Conservation (phyloP, 2,888 invertebrate species). For the Drosophila nigricruria region DNA sequence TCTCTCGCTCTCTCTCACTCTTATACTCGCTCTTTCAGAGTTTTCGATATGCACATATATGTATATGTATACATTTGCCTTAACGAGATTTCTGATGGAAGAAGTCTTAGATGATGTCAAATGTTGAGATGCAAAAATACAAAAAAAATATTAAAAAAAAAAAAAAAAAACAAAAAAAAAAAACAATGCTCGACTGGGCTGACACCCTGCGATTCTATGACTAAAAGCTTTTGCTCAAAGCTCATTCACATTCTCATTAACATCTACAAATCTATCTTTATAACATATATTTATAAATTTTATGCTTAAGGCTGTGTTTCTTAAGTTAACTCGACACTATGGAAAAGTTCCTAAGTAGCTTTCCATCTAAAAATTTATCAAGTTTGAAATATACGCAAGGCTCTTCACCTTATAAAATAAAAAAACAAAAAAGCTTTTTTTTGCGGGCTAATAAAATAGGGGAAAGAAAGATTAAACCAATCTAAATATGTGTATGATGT, state of each 20-base stretch:
- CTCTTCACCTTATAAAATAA: neutral
- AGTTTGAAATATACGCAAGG: constrained; percentile 9
- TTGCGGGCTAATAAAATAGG: neutral
- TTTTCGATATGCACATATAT: neutral
- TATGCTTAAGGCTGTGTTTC: constrained; percentile 7
- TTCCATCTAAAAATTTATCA: neutral
- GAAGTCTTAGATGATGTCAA: neutral
- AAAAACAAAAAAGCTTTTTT: neutral
- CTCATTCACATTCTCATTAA: neutral
- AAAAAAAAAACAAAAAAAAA: neutral
- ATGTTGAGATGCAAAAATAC: neutral
- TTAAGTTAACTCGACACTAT: neutral
- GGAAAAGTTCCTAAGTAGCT: neutral
- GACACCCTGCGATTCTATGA: neutral
- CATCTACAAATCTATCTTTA: neutral
- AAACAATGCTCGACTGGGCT: neutral
- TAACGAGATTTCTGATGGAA: neutral
- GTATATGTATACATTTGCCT: neutral
- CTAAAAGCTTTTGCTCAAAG: neutral
- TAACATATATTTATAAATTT: neutral
- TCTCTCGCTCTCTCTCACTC: neutral
- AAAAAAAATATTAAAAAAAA: no score
- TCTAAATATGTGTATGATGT: neutral
- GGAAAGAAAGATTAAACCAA: no score
- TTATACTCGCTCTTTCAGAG: constrained; percentile 13